A percentile compares a stretch with the other conserved stretches of the same genome.
These are phyloP conservation scores for Smittia sp. DNA, from an alignment of 2,888 invertebrate species.

Conservation along the genomic window DNA sequence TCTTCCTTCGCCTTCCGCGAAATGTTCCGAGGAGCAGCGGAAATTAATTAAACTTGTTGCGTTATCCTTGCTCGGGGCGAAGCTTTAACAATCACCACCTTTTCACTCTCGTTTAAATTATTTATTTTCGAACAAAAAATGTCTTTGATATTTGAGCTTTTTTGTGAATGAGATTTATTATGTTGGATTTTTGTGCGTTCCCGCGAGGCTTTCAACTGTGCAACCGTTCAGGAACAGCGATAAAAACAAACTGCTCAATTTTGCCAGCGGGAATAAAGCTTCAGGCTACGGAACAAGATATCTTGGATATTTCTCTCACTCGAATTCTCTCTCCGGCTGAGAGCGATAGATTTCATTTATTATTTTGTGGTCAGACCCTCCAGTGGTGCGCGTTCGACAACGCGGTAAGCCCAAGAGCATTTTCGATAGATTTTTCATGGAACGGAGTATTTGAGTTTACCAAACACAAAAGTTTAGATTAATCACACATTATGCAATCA, in stretches of 20 bases:
- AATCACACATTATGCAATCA: slow-evolving; percentile 40
- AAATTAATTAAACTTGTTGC: slow-evolving; percentile 21
- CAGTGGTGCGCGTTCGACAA: background rate
- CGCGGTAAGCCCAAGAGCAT: background rate
- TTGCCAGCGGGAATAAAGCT: slow-evolving; percentile 21
- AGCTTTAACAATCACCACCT: background rate
- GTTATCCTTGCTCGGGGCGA: background rate
- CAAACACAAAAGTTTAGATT: slow-evolving; percentile 33
- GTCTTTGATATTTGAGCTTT: background rate
- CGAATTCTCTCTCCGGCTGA: slow-evolving; percentile 2
- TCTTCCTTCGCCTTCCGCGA: background rate
- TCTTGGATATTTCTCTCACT: background rate
- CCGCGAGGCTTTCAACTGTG: slow-evolving; percentile 37
- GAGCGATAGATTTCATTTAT: background rate
- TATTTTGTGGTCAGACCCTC: background rate
- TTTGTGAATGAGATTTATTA: background rate
- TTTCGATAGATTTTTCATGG: slow-evolving; percentile 15
- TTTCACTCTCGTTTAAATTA: slow-evolving; percentile 22
- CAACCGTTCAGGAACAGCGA: slow-evolving; percentile 37
- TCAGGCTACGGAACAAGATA: slow-evolving; percentile 13
- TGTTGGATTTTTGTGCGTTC: background rate
- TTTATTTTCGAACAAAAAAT: background rate
- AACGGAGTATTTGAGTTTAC: slow-evolving; percentile 28
- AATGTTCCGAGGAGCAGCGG: background rate
- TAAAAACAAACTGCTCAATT: slow-evolving; percentile 34